phyloP scores from a whole-genome alignment of 2,797 vertebrate species.

The Myotis findleyi region DNA sequence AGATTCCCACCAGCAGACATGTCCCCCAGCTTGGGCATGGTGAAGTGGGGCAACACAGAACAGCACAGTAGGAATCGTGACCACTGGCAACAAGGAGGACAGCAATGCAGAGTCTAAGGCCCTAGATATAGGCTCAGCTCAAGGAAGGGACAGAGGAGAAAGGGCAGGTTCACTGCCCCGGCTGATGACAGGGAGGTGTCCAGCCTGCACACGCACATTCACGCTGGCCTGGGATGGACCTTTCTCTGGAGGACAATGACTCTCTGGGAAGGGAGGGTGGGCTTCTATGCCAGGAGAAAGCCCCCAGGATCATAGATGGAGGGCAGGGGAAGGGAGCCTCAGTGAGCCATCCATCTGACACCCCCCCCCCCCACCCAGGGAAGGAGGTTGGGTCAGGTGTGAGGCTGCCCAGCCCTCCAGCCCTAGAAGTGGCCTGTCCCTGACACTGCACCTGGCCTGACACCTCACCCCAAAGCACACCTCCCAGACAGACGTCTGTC shows the following conservation, averaged over 20 bases:
- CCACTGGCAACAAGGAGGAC: rapidly evolving
- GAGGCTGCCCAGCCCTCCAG: neutral
- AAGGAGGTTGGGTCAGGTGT: no score
- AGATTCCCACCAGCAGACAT: rapidly evolving
- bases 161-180: rapidly evolving
- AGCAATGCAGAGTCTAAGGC: neutral
- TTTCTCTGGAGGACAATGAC: neutral
- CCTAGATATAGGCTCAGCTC: rapidly evolving
- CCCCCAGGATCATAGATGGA: rapidly evolving
- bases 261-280: neutral
- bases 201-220: rapidly evolving
- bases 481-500: neutral
- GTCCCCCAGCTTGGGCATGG: rapidly evolving
- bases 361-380: rapidly evolving
- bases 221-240: rapidly evolving
- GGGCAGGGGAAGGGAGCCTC: neutral
- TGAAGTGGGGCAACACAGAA: rapidly evolving
- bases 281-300: neutral
- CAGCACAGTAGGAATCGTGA: rapidly evolving
- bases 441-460: no score
- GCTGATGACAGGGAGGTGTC: rapidly evolving
- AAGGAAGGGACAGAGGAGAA: rapidly evolving
- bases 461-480: no score
- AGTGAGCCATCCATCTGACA: rapidly evolving
- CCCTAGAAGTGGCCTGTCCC: neutral